Evolutionary conservation across 2,797 vertebrate species (phyloP).

Genomic region (Kryptopterus vitreolus): DNA sequence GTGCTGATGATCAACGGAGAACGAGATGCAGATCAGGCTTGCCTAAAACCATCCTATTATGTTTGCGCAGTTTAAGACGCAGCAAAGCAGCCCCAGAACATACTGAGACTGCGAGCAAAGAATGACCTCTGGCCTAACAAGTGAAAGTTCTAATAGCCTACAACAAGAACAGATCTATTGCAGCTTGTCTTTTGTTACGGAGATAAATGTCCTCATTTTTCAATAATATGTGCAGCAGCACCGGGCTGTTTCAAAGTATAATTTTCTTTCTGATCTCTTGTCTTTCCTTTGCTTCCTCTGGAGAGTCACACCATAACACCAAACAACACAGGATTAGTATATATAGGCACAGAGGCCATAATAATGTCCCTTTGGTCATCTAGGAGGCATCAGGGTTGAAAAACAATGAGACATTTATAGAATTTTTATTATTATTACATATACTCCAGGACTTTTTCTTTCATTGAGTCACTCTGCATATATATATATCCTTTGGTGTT

Average conservation of each 20-base stretch:
- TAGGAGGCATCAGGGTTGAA: slow-evolving; percentile 16
- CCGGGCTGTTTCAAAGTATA: slow-evolving; percentile 34
- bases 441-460: slow-evolving; percentile 35
- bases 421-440: no score
- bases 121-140: slow-evolving; percentile 27
- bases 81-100: no score
- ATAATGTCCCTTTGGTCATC: no score
- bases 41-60: slow-evolving; percentile 39
- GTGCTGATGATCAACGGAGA: slow-evolving; percentile 60
- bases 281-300: no score
- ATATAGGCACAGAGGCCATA: slow-evolving; percentile 34
- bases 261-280: no score
- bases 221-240: no score
- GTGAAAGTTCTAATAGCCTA: slow-evolving; percentile 41
- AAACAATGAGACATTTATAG: no score
- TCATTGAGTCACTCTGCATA: slow-evolving; percentile 38
- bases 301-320: no score
- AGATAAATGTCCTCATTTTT: slow-evolving; percentile 45
- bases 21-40: slow-evolving; percentile 50
- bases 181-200: slow-evolving; percentile 42
- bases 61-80: slow-evolving; percentile 38
- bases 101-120: slow-evolving; percentile 4
- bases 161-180: slow-evolving; percentile 29
- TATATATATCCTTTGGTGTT: no score
- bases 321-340: no score